Percentiles rank a stretch among this genome's conserved stretches.
Conservation (phyloP, 2,113 vertebrate species). For the Jaculus jaculus region DNA sequence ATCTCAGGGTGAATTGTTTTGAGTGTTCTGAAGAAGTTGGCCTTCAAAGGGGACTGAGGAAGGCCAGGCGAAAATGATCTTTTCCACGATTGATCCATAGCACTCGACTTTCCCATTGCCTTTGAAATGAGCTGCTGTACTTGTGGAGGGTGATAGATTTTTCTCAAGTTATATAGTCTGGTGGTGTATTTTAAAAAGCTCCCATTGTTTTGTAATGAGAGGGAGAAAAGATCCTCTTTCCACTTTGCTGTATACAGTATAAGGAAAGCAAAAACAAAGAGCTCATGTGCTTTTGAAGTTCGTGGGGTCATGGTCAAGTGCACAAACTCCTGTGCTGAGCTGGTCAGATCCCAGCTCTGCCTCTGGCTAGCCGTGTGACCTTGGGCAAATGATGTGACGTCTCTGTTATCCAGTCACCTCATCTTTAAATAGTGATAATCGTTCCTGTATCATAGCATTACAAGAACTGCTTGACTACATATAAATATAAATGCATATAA, state of each 20-base stretch:
- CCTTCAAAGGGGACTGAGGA: constrained; percentile 13
- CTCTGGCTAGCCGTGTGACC: constrained; percentile 39
- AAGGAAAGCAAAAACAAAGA: background rate
- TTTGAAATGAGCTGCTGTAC: constrained; percentile 58
- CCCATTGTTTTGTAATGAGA: background rate
- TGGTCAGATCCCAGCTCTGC: background rate
- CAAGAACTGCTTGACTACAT: background rate
- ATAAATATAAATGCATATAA: background rate
- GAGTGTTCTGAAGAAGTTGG: constrained; percentile 27
- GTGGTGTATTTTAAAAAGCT: constrained; percentile 28
- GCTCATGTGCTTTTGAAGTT: constrained; percentile 1
- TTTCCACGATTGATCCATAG: background rate
- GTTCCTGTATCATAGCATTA: background rate
- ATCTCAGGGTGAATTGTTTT: background rate
- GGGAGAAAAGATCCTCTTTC: background rate
- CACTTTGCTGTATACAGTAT: background rate
- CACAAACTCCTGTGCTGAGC: background rate
- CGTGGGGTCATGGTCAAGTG: background rate
- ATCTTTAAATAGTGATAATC: background rate
- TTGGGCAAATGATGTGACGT: constrained; percentile 19
- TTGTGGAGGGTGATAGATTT: constrained; percentile 56
- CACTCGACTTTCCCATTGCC: constrained; percentile 36
- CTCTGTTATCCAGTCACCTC: constrained; percentile 28
- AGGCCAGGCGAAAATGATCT: constrained; percentile 17
- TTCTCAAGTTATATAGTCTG: background rate